A percentile compares a stretch with the other conserved stretches of the same genome.
These are phyloP conservation scores for Palaemon carinicauda DNA, from an alignment of 1,140 invertebrate species.

Conservation along the genomic window DNA sequence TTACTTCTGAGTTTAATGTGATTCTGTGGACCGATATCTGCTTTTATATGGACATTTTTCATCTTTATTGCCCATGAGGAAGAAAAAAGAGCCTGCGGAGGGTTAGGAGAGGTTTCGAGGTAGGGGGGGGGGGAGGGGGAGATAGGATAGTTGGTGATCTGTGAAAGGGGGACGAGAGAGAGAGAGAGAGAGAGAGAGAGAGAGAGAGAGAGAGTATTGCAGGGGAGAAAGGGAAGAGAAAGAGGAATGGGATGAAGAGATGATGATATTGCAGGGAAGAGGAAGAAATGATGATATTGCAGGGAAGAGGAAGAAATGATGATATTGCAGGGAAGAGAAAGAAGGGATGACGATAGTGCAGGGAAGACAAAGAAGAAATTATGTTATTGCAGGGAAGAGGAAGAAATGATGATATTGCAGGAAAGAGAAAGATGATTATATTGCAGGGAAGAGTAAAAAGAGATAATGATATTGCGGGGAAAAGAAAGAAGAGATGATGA, in stretches of 20 bases:
- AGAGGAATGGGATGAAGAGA: not conserved
- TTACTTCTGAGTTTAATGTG: slow-evolving; percentile 54
- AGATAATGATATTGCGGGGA: not conserved
- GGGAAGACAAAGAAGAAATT: not conserved
- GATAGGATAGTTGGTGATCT: too few species aligned
- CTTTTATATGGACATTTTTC: slow-evolving; percentile 52
- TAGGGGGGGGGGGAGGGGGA: not conserved
- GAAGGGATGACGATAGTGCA: not conserved
- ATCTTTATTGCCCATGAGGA: slow-evolving; percentile 28
- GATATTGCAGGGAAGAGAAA: not conserved
- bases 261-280: not conserved
- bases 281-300: not conserved
- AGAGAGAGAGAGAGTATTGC: not conserved
- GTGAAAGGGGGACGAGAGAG: not conserved
- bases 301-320: not conserved
- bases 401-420: not conserved
- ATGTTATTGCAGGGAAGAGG: not conserved
- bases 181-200: not conserved
- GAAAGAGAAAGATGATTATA: not conserved
- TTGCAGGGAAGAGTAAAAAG: not conserved
- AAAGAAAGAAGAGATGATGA: not conserved
- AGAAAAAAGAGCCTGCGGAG: not conserved
- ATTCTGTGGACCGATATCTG: slow-evolving; percentile 42
- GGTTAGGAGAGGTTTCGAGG: not conserved
- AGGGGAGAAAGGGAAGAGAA: not conserved